Conservation (phyloP, 2,888 invertebrate species). For the Hesperia comma region DNA sequence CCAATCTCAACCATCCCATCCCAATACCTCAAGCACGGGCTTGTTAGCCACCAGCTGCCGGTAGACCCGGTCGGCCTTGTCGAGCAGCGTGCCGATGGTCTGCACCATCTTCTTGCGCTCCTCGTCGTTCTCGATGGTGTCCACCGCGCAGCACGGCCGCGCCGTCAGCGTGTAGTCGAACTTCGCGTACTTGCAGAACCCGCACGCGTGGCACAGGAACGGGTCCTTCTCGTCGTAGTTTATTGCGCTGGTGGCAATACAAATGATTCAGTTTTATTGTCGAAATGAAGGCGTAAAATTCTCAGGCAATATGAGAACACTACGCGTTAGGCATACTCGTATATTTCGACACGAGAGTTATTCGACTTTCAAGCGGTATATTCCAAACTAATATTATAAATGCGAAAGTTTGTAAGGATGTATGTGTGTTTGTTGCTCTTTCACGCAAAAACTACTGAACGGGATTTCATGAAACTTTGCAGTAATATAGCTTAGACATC, state of each 20-base stretch:
- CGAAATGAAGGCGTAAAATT: too few relatives aligned
- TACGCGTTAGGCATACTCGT: too few relatives aligned
- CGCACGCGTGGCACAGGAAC: slow-evolving; percentile 99
- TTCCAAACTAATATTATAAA: too few relatives aligned
- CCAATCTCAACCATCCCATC: neutral
- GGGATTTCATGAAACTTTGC: too few relatives aligned
- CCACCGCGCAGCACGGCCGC: slow-evolving; percentile 97
- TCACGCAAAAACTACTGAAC: too few relatives aligned
- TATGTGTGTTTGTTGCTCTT: too few relatives aligned
- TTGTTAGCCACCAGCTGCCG: slow-evolving; percentile 95
- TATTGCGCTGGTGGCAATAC: slow-evolving; percentile 88
- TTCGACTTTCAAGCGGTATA: too few relatives aligned
- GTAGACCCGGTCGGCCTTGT: slow-evolving; percentile 97
- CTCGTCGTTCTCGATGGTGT: slow-evolving; percentile 98
- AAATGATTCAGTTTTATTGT: neutral
- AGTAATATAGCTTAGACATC: too few relatives aligned
- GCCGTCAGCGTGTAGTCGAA: slow-evolving; percentile 97
- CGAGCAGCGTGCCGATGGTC: slow-evolving; percentile 94
- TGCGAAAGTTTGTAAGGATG: too few relatives aligned
- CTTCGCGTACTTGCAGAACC: slow-evolving; percentile 99
- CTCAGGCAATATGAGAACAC: too few relatives aligned
- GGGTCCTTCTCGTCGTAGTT: slow-evolving; percentile 99
- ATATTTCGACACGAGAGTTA: too few relatives aligned
- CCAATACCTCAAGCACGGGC: slow-evolving; percentile 90
- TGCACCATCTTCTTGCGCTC: slow-evolving; percentile 97